A percentile compares a stretch with the other conserved stretches of the same genome.
These are phyloP conservation scores for Pygmarrhopalites habei DNA, from an alignment of 1,140 invertebrate genomes.

Conservation along the genomic window DNA sequence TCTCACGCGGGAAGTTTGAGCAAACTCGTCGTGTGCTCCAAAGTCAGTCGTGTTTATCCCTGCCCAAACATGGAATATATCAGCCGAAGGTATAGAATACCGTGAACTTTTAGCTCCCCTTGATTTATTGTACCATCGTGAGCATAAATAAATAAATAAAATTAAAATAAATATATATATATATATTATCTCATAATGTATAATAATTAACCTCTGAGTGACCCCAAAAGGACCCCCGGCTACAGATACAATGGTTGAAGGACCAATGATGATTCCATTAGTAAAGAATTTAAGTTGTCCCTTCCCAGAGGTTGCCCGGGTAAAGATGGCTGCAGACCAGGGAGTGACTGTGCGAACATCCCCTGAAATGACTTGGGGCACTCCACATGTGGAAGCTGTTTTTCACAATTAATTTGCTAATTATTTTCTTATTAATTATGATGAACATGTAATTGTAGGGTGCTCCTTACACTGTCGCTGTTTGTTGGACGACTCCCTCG, in stretches of 20 bases:
- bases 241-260: conserved; percentile 23
- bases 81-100: conserved; percentile 6
- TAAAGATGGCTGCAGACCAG: conserved; percentile 31
- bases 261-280: conserved; percentile 22
- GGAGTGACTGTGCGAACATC: conserved; percentile 26
- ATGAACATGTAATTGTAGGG: no score
- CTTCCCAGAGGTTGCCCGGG: neutral
- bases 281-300: neutral
- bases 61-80: conserved; percentile 10
- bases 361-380: neutral
- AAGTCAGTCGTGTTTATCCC: conserved; percentile 19
- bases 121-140: no score
- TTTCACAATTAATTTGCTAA: neutral
- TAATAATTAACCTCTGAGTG: no score
- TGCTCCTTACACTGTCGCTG: no score
- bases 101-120: neutral
- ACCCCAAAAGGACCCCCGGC: conserved; percentile 20
- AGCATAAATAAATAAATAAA: no score
- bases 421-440: neutral
- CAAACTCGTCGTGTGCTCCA: conserved; percentile 9
- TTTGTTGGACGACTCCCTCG: no score
- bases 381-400: conserved; percentile 3
- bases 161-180: no score
- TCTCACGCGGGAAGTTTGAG: conserved; percentile 18
- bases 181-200: no score